These are phyloP conservation scores for Schizopygopsis malacanthus DNA, from an alignment of 2,797 vertebrate genomes.

Conservation along the genomic window DNA sequence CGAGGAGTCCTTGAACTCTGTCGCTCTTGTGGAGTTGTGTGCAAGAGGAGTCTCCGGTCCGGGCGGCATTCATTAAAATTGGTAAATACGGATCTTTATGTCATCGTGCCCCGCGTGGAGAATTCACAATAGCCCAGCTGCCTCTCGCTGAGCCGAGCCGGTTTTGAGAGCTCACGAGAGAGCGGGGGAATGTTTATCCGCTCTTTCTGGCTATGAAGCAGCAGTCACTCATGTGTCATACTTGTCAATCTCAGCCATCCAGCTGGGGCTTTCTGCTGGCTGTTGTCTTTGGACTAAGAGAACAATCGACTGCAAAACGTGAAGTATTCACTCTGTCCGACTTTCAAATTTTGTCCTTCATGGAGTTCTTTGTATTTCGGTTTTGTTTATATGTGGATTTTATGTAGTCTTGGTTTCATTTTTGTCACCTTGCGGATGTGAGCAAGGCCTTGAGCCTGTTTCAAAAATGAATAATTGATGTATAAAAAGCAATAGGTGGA, in stretches of 20 bases:
- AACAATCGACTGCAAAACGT: not conserved
- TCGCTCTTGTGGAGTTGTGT: constrained; percentile 10
- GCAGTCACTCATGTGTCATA: constrained; percentile 41
- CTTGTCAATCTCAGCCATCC: constrained; percentile 7
- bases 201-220: not conserved
- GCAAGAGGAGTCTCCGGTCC: constrained; percentile 31
- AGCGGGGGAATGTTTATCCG: constrained; percentile 18
- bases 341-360: constrained; percentile 34
- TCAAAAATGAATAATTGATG: not conserved
- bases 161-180: constrained; percentile 21
- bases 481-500: not conserved
- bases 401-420: not conserved
- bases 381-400: not conserved
- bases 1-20: constrained; percentile 59
- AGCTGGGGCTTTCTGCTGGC: constrained; percentile 2
- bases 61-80: constrained; percentile 47
- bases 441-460: not conserved
- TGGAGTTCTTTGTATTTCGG: not conserved
- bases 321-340: not conserved
- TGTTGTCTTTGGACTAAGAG: constrained; percentile 29
- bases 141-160: not conserved
- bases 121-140: constrained; percentile 41
- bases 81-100: constrained; percentile 32
- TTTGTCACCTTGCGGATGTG: not conserved
- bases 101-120: constrained; percentile 11